Evolutionary conservation across 2,888 invertebrate genomes (phyloP).

Genomic region (Drosophila setosimentum): DNA sequence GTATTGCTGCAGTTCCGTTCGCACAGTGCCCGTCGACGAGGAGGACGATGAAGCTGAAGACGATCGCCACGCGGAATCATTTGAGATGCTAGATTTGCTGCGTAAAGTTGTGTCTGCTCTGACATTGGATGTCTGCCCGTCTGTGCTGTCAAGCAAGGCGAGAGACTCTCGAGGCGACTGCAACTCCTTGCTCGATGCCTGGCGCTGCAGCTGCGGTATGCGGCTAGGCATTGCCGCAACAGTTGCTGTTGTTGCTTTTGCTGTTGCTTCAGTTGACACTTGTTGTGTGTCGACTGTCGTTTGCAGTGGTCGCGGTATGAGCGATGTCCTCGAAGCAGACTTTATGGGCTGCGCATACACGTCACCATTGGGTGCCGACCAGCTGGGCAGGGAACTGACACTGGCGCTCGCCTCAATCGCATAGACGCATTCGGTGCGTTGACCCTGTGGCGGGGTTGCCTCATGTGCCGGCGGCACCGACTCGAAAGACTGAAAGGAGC

Average conservation of each 20-base stretch:
- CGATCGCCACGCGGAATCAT: conserved; percentile 55
- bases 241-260: conserved; percentile 19
- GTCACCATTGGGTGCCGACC: conserved; percentile 71
- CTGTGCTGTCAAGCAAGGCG: conserved; percentile 14
- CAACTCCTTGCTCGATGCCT: conserved; percentile 59
- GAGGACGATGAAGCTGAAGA: conserved; percentile 67
- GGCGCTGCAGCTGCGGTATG: conserved; percentile 78
- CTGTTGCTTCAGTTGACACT: conserved; percentile 47
- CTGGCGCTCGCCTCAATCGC: conserved; percentile 73
- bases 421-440: conserved; percentile 82
- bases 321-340: conserved; percentile 68
- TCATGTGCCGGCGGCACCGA: conserved; percentile 71
- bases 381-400: conserved; percentile 49
- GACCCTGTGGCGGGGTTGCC: conserved; percentile 72
- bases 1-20: conserved; percentile 83
- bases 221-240: conserved; percentile 53
- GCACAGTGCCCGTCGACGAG: conserved; percentile 84
- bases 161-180: conserved; percentile 17
- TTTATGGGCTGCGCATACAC: conserved; percentile 80
- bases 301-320: conserved; percentile 67
- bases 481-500: conserved; percentile 74
- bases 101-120: conserved; percentile 42
- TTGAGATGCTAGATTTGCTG: conserved; percentile 67
- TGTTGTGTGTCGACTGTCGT: conserved; percentile 44
- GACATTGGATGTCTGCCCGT: conserved; percentile 26